Conservation (phyloP, 2,113 vertebrate species). For the Salvelinus namaycush region DNA sequence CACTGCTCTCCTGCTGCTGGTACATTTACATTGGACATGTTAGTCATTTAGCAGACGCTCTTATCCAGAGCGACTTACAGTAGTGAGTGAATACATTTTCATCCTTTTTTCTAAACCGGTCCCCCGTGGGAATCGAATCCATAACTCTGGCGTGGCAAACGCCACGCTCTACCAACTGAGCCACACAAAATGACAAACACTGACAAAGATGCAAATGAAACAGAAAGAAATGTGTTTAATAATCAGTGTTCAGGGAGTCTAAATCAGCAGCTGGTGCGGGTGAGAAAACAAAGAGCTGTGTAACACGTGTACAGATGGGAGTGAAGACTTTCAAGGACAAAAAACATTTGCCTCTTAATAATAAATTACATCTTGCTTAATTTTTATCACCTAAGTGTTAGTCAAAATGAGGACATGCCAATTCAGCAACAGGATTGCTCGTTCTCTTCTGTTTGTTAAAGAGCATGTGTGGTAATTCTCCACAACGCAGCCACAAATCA, state of each 20-base stretch:
- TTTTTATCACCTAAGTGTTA: neutral
- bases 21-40: neutral
- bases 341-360: slow-evolving; percentile 3
- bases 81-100: no score
- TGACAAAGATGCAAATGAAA: neutral
- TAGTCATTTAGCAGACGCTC: neutral
- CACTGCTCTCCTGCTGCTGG: neutral
- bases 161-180: neutral
- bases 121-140: neutral
- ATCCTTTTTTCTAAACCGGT: no score
- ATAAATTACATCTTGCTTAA: slow-evolving; percentile 1
- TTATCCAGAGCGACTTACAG: no score
- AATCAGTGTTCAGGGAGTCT: neutral
- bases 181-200: neutral
- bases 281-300: neutral
- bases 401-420: neutral
- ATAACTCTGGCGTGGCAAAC: neutral
- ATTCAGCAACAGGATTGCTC: neutral
- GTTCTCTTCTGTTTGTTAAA: neutral
- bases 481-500: slow-evolving; percentile 50
- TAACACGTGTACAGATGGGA: neutral
- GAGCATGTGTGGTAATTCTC: slow-evolving; percentile 17
- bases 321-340: neutral
- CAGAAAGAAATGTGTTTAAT: no score
- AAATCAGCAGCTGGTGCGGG: neutral